Evolutionary conservation across 2,113 vertebrate genomes (phyloP), one percentile per base, ranked within the genome.

Genomic region (Craseonycteris thonglongyai): DNA sequence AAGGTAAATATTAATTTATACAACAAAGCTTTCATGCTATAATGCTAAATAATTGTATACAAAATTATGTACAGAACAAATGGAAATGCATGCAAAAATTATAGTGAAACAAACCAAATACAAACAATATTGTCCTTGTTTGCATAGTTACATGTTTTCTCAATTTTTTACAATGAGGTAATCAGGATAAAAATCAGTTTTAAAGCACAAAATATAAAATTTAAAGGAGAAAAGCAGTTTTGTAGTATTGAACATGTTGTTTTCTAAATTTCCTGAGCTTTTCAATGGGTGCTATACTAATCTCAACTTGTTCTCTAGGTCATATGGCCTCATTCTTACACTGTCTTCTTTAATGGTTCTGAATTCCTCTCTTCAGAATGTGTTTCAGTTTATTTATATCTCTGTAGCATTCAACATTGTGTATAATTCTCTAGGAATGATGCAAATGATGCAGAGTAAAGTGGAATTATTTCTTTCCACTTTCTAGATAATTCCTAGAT

Each of bases 401-500:
- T 76, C 35, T 83, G 16, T 18, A 61, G 4, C 12, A 68, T 13
- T 82, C 26, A 63, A 35, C 40, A 47, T 66, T 93, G 47, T 84
- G 19, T n/a, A 40, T 74, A 84, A 80, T 95, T 96, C 49, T 93
- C 75, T 90, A 68, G 47, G n/a, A 95, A 93, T 90, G 45, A 65
- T 54, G 6, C 51, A 84, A 90, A 92, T 75, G 30, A 21, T 51
- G 19, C 49, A 79, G 45, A 56, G 8, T 89, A 45, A 84, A 87
- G 22, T 69, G 30, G 47, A 93, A 93, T 92, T 75, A 79, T 92
- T 13, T 49, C 63, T 38, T 83, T 90, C 40, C 10, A 88, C 33
- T 84, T 92, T 93, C 42, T 90, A 87, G 69, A 38, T 71, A 95
- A 95, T 93, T 96, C 22, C 40, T 96, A 58, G 56, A 68, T 80